Conservation (phyloP, 2,888 invertebrate genomes). For the Tetheella fluctuosa region DNA sequence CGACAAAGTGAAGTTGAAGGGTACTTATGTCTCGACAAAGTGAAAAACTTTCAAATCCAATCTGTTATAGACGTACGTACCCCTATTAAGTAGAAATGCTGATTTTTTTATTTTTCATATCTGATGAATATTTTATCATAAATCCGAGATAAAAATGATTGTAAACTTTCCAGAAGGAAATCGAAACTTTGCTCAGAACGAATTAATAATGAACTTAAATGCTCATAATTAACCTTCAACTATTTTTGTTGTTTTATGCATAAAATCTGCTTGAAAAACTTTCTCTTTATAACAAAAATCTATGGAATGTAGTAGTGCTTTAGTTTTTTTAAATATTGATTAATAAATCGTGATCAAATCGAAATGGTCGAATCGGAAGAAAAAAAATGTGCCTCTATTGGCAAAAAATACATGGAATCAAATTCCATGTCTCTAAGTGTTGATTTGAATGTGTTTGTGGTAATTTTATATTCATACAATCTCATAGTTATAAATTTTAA, state of each 20-base stretch:
- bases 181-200: not conserved
- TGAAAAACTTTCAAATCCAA: not conserved
- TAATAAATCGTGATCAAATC: too few relatives aligned
- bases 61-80: constrained; percentile 2
- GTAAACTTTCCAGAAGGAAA: not conserved
- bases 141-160: not conserved
- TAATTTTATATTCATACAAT: too few relatives aligned
- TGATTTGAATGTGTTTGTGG: too few relatives aligned
- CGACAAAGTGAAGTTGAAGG: too few relatives aligned
- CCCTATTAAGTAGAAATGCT: not conserved
- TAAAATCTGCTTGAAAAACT: not conserved
- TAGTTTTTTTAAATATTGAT: too few relatives aligned
- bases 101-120: not conserved
- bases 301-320: too few relatives aligned
- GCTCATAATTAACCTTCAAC: not conserved
- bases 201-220: not conserved
- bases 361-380: too few relatives aligned
- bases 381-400: too few relatives aligned
- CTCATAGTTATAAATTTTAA: too few relatives aligned
- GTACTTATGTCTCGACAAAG: not conserved
- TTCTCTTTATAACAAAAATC: not conserved
- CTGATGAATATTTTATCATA: constrained; percentile 3
- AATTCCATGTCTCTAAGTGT: too few relatives aligned
- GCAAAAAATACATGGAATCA: too few relatives aligned
- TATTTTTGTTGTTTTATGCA: not conserved